Evolutionary conservation across 2,113 vertebrate species (phyloP), one percentile per base, ranked within the genome.

Genomic region (Callipepla squamata): DNA sequence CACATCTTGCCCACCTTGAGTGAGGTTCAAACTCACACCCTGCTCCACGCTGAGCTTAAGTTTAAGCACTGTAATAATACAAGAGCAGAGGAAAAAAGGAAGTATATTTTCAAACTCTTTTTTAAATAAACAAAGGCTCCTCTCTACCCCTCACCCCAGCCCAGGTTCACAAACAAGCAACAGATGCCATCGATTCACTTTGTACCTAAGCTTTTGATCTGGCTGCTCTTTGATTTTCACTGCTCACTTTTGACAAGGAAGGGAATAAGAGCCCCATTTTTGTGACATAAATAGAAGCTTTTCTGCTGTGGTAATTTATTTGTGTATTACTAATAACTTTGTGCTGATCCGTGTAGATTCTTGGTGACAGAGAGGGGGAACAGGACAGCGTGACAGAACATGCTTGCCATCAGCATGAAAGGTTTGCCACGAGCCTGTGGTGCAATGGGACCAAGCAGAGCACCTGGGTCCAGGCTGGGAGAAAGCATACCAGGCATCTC

Each of bases 191-290:
- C 4, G 55, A 76, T 80, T 96, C 69, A 86, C 93, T 96, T 96
- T 91, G 75, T 87, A 95, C 86, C 65, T 66, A 22, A n/a, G 88
- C 82, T 70, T 94, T 92, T 94, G 85, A 95, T 90, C 89, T 84
- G 51, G 28, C 62, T 93, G 61, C 22, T 85, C 70, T 93, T 47
- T 79, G 82, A 92, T 89, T 95, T 92, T 85, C 81, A 63, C 21
- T 69, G 66, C 83, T 85, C 44, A 15, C 72, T 91, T 92, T 81
- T 91, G 77, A 95, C 85, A 93, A 95, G 94, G 75, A 93, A 95
- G 86, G 72, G 90, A 93, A 53, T 32, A 92, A 83, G 63, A 94
- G 82, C 51, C 85, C 80, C 69, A 58, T 91, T 95, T 95, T 87
- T 79, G 57, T 92, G 92, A 92, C 90, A 92, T 47, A 85, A 85